Evolutionary conservation across 1,140 invertebrate species (phyloP).

Genomic region (Drosophila busckii): DNA sequence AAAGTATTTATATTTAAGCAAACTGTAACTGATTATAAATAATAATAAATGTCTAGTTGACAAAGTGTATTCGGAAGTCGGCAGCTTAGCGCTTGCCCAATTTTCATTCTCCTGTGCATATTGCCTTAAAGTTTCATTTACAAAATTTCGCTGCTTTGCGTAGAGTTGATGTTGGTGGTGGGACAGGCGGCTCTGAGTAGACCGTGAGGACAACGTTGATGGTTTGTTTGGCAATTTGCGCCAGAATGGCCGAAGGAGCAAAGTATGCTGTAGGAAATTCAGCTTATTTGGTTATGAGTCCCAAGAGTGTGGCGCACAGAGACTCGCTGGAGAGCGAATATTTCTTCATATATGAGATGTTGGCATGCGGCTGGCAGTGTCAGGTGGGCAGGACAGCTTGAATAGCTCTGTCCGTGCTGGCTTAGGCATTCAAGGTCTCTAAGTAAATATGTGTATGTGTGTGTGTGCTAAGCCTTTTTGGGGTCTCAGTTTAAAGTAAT

Average conservation of each 20-base stretch:
- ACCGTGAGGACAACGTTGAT: background rate
- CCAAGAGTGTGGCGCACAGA: slow-evolving; percentile 48
- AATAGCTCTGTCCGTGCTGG: too few species aligned
- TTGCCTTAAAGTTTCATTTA: slow-evolving; percentile 70
- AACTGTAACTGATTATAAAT: too few species aligned
- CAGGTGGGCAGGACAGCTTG: too few species aligned
- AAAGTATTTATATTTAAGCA: too few species aligned
- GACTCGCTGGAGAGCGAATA: slow-evolving; percentile 52
- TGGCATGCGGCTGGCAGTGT: too few species aligned
- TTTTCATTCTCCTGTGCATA: too few species aligned
- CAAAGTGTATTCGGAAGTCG: too few species aligned
- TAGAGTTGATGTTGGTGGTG: background rate
- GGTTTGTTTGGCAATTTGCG: slow-evolving; percentile 42
- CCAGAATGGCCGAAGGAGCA: slow-evolving; percentile 18
- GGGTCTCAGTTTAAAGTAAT: too few species aligned
- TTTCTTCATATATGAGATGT: slow-evolving; percentile 53
- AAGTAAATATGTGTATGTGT: slow-evolving; percentile 15
- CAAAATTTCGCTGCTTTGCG: slow-evolving; percentile 42
- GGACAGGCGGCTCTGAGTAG: slow-evolving; percentile 2
- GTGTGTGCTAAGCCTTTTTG: slow-evolving; percentile 3
- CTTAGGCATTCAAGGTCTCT: too few species aligned
- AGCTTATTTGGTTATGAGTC: slow-evolving; percentile 73
- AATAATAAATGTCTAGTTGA: too few species aligned
- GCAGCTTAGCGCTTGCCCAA: too few species aligned
- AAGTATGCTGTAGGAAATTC: slow-evolving; percentile 66